These are phyloP conservation scores for Idris sp. DNA, from an alignment of 1,140 invertebrate genomes.

Conservation along the genomic window DNA sequence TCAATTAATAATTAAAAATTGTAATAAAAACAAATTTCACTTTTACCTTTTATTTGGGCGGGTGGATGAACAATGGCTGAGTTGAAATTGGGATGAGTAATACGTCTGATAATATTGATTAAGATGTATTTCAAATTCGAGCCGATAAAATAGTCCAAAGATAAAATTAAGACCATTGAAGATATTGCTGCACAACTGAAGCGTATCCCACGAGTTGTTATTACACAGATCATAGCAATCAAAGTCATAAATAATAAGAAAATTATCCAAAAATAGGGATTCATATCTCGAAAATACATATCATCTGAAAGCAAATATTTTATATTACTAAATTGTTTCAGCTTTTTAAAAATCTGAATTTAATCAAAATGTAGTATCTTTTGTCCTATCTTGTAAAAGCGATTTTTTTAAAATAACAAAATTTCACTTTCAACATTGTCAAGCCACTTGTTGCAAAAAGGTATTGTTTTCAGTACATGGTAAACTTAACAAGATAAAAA, in stretches of 20 bases:
- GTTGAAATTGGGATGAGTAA: slow-evolving; percentile 80
- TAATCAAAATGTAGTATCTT: no score
- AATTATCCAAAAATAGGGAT: slow-evolving; percentile 82
- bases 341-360: no score
- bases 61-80: slow-evolving; percentile 81
- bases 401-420: no score
- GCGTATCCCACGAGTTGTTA: slow-evolving; percentile 10
- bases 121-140: slow-evolving; percentile 85
- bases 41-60: slow-evolving; percentile 82
- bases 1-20: no score
- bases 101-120: slow-evolving; percentile 82
- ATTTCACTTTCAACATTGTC: no score
- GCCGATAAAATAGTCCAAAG: slow-evolving; percentile 82
- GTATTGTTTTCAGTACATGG: no score
- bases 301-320: slow-evolving; percentile 79
- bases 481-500: no score
- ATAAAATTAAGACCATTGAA: slow-evolving; percentile 81
- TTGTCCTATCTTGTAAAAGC: no score
- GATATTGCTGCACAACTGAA: slow-evolving; percentile 82
- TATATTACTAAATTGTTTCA: no score
- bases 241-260: slow-evolving; percentile 80
- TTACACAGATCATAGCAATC: slow-evolving; percentile 70
- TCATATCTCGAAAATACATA: slow-evolving; percentile 76
- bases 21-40: no score
- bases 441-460: no score